phyloP scores from a whole-genome alignment of 2,797 vertebrate species.

The Salmo trutta region DNA sequence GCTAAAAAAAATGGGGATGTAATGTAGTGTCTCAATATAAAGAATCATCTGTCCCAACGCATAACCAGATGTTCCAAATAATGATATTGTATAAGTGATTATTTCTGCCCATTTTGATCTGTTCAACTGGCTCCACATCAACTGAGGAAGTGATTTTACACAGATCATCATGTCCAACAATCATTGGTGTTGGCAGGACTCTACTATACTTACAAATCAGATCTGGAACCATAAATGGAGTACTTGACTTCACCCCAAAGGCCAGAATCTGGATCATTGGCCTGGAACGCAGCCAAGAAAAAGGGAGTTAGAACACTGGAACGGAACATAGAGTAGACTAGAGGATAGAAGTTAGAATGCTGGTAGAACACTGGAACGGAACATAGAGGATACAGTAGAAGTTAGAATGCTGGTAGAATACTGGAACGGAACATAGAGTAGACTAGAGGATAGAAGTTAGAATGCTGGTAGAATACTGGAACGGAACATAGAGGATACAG shows the following conservation, averaged over 20 bases:
- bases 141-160: neutral
- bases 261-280: conserved; percentile 92
- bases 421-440: neutral
- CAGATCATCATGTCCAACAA: neutral
- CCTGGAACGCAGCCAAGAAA: conserved; percentile 72
- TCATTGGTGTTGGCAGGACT: neutral
- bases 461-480: neutral
- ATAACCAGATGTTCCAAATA: neutral
- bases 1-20: neutral
- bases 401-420: neutral
- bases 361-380: neutral
- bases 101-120: neutral
- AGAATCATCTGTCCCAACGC: neutral
- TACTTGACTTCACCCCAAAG: conserved; percentile 95
- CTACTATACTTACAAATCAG: conserved; percentile 92
- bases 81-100: conserved; percentile 21
- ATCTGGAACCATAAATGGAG: conserved; percentile 89
- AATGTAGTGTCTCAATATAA: conserved; percentile 16
- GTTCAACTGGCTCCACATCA: neutral
- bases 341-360: neutral
- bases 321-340: neutral
- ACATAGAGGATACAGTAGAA: neutral
- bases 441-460: neutral
- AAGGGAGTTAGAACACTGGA: conserved; percentile 22
- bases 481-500: too few relatives aligned